Evolutionary conservation across 2,113 vertebrate species (phyloP).

Genomic region (Ciconia stormi): DNA sequence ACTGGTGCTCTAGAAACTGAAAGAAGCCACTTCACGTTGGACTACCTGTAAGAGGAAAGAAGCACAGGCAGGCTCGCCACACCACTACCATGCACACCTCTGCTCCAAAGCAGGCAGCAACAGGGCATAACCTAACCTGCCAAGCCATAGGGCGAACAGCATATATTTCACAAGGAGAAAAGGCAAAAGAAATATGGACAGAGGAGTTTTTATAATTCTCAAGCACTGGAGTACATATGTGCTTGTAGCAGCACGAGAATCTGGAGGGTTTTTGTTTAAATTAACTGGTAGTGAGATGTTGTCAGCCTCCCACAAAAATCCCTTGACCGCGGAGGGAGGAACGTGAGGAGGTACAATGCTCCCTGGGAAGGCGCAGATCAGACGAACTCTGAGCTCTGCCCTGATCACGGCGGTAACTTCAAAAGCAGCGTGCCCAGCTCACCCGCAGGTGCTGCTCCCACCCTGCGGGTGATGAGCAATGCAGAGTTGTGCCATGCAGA

Average conservation of each 20-base stretch:
- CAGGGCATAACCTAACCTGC: background rate
- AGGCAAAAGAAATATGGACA: background rate
- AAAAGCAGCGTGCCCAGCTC: background rate
- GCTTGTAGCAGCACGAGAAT: background rate
- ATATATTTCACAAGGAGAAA: background rate
- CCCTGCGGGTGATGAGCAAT: background rate
- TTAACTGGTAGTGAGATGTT: background rate
- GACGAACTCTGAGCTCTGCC: background rate
- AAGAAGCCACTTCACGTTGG: background rate
- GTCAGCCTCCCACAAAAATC: background rate
- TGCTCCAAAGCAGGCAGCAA: background rate
- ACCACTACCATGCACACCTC: background rate
- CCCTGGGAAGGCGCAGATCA: fast-evolving
- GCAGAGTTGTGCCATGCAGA: background rate
- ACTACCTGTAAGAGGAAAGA: background rate
- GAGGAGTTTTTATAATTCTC: background rate
- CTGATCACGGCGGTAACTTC: fast-evolving
- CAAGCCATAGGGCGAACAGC: background rate
- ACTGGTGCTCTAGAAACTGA: background rate
- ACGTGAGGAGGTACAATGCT: background rate
- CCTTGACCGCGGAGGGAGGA: background rate
- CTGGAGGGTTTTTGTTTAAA: background rate
- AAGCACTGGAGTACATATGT: background rate
- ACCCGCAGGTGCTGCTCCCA: background rate
- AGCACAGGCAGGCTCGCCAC: background rate